Conservation (phyloP, 2,888 invertebrate species). For the Seladonia tumulorum region DNA sequence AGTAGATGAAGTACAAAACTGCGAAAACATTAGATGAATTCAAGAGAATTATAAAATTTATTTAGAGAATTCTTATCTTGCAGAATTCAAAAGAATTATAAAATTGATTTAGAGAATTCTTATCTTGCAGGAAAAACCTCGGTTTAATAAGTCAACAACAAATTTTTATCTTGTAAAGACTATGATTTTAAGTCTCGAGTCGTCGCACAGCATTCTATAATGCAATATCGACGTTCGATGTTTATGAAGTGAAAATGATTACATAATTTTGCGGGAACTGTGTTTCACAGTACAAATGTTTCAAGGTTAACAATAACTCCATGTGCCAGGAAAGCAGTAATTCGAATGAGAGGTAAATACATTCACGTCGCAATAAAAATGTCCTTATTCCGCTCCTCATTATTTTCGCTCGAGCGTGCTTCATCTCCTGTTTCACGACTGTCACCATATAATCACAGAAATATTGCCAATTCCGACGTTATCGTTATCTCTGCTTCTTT, state of each 20-base stretch:
- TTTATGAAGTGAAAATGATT: not conserved
- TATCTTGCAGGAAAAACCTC: too few species aligned
- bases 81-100: too few species aligned
- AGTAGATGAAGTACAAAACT: too few species aligned
- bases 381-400: not conserved
- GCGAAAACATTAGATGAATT: too few species aligned
- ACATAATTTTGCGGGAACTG: not conserved
- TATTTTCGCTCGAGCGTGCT: not conserved
- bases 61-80: too few species aligned
- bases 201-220: too few species aligned
- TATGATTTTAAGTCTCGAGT: too few species aligned
- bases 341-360: not conserved
- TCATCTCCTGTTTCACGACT: not conserved
- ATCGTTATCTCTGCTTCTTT: not conserved
- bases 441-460: slow-evolving; percentile 1
- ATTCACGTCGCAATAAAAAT: not conserved
- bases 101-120: too few species aligned
- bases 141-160: too few species aligned
- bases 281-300: not conserved
- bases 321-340: not conserved
- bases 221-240: too few species aligned
- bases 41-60: too few species aligned
- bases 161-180: not conserved
- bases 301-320: not conserved
- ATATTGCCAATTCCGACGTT: not conserved